phyloP scores from a whole-genome alignment of 1,140 invertebrate genomes.

The Trichoplusia ni region DNA sequence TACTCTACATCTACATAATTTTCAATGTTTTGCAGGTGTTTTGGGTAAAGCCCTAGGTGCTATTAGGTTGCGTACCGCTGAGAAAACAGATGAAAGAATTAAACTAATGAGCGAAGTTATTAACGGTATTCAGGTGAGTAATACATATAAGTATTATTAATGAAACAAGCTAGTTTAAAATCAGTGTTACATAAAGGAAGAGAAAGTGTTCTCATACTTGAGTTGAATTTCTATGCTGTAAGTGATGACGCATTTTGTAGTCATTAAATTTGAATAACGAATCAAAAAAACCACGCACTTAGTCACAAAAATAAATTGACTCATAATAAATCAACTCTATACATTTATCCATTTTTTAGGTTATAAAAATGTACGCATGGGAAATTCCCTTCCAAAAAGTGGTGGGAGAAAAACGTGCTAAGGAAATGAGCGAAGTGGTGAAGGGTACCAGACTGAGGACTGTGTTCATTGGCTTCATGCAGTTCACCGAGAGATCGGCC shows the following conservation, averaged over 20 bases:
- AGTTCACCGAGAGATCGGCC: constrained; percentile 87
- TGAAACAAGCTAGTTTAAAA: too few species aligned
- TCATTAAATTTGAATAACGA: too few species aligned
- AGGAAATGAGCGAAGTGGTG: constrained; percentile 66
- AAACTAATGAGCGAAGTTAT: constrained; percentile 92
- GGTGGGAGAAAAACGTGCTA: constrained; percentile 72
- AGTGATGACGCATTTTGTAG: too few species aligned
- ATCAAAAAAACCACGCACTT: too few species aligned
- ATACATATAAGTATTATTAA: too few species aligned
- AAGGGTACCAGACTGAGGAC: constrained; percentile 85
- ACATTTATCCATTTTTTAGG: constrained; percentile 53
- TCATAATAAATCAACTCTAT: too few species aligned
- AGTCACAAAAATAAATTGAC: too few species aligned
- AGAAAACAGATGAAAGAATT: constrained; percentile 87
- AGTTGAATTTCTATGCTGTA: too few species aligned
- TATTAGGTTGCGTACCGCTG: constrained; percentile 82
- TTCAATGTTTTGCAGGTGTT: constrained; percentile 84
- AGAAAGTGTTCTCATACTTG: too few species aligned
- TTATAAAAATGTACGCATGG: constrained; percentile 86
- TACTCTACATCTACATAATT: too few species aligned
- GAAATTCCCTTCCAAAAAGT: constrained; percentile 86
- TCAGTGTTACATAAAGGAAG: neutral
- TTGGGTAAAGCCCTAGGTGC: constrained; percentile 85
- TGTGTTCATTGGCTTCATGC: constrained; percentile 87
- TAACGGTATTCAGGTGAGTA: constrained; percentile 84